Evolutionary conservation across 2,113 vertebrate species (phyloP), one percentile per base, ranked within the genome.

Genomic region (Saccopteryx bilineata): DNA sequence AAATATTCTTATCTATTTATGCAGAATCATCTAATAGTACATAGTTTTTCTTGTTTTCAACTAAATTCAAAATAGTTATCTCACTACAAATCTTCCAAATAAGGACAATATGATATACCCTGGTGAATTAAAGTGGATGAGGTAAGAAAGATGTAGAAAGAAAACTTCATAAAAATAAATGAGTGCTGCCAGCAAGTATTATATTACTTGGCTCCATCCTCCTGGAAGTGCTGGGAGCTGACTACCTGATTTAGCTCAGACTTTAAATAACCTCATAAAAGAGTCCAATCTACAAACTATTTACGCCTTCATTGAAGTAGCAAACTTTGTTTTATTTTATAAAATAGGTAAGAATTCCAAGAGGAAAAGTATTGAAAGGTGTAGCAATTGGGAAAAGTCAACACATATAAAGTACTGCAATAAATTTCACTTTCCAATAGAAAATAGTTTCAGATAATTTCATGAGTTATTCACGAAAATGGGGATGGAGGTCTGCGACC

Each of bases 231-330:
- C 91, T 79, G 21, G 63, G 74, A 92, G 56, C 50, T 46, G 31
- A 84, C 78, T 74, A 78, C 72, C 26, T 50, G 39, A 90, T 92
- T 92, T 95, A 94, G 80, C 31, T 85, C 72, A 93, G 50, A 88
- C 61, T 82, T 87, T 84, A 81, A 95, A 94, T 95, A 89, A 92
- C 54, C 78, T 75, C 79, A 81, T 92, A 74, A 94, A 95, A 85
- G 79, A 87, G 52, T 69, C 2, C 85, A 87, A 50, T 54, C 33
- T 24, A 85, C 56, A 92, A 93, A 60, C 52, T 63, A 31, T 80
- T 86, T 84, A 60, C 39, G 69, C 48, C 26, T 85, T 95, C 82
- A 89, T 82, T 89, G 71, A 87, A 95, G 46, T 58, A 87, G 61
- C 14, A 81, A 66, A 52, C 15, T 68, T 94, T 92, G 94, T 93